These are phyloP conservation scores for Pasiphila rectangulata DNA, from an alignment of 2,888 invertebrate genomes.

Conservation along the genomic window DNA sequence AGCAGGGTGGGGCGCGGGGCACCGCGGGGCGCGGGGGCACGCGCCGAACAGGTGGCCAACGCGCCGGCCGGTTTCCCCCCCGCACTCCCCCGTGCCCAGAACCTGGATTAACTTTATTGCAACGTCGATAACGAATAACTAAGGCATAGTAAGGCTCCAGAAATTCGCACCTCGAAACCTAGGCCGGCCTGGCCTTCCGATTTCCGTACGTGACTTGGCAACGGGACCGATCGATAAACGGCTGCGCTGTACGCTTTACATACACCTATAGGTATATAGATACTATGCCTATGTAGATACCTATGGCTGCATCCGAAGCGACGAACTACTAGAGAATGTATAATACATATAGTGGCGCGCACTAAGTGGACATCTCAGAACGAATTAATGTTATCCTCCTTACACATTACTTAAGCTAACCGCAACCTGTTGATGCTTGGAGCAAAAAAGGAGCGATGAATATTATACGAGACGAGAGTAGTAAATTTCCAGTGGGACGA, in stretches of 20 bases:
- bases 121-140: constrained; percentile 55
- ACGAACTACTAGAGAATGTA: neutral
- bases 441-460: constrained; percentile 36
- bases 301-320: constrained; percentile 13
- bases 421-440: constrained; percentile 49
- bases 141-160: constrained; percentile 36
- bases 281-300: constrained; percentile 12
- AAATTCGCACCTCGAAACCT: constrained; percentile 36
- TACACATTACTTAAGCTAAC: constrained; percentile 22
- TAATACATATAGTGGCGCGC: constrained; percentile 2
- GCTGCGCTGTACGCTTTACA: constrained; percentile 36
- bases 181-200: constrained; percentile 36
- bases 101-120: constrained; percentile 75
- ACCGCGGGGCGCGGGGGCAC: constrained; percentile 36
- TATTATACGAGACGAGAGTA: constrained; percentile 36
- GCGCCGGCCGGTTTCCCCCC: constrained; percentile 44
- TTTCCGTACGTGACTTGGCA: constrained; percentile 64
- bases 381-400: constrained; percentile 20
- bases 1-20: constrained; percentile 36
- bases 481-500: too few species aligned
- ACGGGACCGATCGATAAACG: constrained; percentile 53
- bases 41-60: constrained; percentile 70
- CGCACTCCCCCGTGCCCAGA: constrained; percentile 44
- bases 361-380: constrained; percentile 19
- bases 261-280: constrained; percentile 11